Evolutionary conservation across 2,888 invertebrate species (phyloP), one percentile per base, ranked within the genome.

Genomic region (Gastrophysa polygoni): DNA sequence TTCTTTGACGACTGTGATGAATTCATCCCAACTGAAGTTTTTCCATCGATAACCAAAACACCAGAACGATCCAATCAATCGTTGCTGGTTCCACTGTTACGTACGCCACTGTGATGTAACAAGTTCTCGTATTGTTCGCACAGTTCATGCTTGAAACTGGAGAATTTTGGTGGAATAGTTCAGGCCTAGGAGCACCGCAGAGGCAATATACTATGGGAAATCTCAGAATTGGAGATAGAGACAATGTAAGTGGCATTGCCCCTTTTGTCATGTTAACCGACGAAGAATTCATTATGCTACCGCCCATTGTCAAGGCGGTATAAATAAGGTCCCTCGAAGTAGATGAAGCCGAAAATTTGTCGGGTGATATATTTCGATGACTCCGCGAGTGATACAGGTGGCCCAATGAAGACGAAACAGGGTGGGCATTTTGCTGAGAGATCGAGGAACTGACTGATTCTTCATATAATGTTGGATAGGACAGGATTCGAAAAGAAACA

Each of bases 101-200:
- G 16, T 20, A 20, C 43, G 54, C 43, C 43, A 54, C 24, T 54
- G 54, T 18, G 11, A 10, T 38, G 20, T 20, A 34, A 34, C 52
- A 38, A 38, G 28, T 59, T 46, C 47, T 21, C 29, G 47, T 43
- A 50, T 59, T 51, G 46, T 52, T 47, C 34, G 52, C 20, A 47
- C 38, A 4, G 34, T 29, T 43, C 14, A 43, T 54, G 59, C 59
- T 52, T 59, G 59, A 24, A 44, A 59, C 10, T 10, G 44, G 14
- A 46, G 47, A 52, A 52, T 59, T 54, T 20, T 21, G 52, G 52
- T 8, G n/a, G 47, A 57, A 63, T 59, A 63, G 57, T 63, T 59
- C 32, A 43, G 59, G 38, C 14, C 24, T 59, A 34, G 24, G 24
- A 55, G 51, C 55, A 21, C 56, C 38, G 48, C 55, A 51, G 43